These are phyloP conservation scores for Pyrgilauda ruficollis DNA, from an alignment of 2,113 vertebrate genomes.

Conservation along the genomic window DNA sequence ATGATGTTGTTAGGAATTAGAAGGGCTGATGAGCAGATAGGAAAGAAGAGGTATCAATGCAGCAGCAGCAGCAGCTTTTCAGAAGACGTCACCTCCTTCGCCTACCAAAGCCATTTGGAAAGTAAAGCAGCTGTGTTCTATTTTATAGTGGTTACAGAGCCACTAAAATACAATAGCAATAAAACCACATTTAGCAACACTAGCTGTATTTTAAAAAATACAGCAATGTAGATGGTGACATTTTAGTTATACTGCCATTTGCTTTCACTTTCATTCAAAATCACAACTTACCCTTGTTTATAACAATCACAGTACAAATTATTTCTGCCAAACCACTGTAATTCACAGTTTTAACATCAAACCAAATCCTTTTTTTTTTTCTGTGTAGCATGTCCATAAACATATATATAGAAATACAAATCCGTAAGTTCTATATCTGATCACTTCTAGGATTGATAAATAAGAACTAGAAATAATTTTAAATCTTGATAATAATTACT, in stretches of 20 bases:
- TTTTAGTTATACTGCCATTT: neutral
- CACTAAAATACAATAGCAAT: neutral
- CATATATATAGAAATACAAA: neutral
- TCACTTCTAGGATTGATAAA: neutral
- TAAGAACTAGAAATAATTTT: neutral
- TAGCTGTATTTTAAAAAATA: neutral
- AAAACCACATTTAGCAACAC: neutral
- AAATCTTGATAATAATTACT: neutral
- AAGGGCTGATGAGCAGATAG: neutral
- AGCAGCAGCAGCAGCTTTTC: neutral
- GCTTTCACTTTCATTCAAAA: neutral
- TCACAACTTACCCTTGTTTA: neutral
- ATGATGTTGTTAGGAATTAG: neutral
- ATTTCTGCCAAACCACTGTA: neutral
- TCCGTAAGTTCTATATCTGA: neutral
- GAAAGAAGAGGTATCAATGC: neutral
- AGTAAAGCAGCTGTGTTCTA: neutral
- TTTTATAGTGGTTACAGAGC: neutral
- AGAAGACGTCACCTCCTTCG: neutral
- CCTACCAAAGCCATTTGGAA: neutral
- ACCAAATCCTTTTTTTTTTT: neutral
- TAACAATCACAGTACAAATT: neutral
- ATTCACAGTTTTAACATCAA: neutral
- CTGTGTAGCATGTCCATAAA: neutral
- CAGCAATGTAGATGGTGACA: neutral